Percentiles rank a stretch among this genome's conserved stretches.
phyloP scores from a whole-genome alignment of 2,113 vertebrate genomes.

The Corydoras sp. region DNA sequence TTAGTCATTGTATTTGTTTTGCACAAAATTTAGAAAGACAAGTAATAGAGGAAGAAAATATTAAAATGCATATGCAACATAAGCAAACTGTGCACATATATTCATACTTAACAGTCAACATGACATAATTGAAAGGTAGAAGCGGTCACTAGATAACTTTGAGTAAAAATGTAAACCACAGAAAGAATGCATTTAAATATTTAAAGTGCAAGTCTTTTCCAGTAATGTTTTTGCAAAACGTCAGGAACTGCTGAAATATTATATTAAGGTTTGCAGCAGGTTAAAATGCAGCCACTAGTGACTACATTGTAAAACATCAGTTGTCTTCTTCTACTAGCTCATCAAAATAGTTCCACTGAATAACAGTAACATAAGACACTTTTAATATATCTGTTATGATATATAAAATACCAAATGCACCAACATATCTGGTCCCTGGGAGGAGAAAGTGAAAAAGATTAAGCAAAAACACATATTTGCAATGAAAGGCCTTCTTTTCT shows the following conservation, averaged over 20 bases:
- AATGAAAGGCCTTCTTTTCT: conserved; percentile 21
- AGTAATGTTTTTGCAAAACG: conserved; percentile 61
- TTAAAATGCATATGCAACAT: conserved; percentile 64
- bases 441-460: conserved; percentile 31
- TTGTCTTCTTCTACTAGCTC: conserved; percentile 29
- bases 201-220: conserved; percentile 79
- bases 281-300: conserved; percentile 48
- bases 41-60: conserved; percentile 54
- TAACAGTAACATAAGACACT: conserved; percentile 30
- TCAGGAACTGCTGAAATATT: conserved; percentile 52
- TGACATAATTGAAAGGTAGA: conserved; percentile 75
- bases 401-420: conserved; percentile 26
- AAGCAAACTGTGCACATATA: conserved; percentile 64
- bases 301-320: conserved; percentile 47
- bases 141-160: conserved; percentile 68
- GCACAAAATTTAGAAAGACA: conserved; percentile 52
- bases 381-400: conserved; percentile 31
- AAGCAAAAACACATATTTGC: conserved; percentile 23
- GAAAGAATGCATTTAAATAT: conserved; percentile 61
- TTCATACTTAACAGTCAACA: conserved; percentile 72
- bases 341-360: conserved; percentile 31
- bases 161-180: conserved; percentile 71
- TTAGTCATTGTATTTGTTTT: conserved; percentile 26
- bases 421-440: conserved; percentile 32
- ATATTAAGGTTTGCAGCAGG: conserved; percentile 62